Percentiles rank a stretch among this genome's conserved stretches.
Conservation (phyloP, 1,140 invertebrate species). For the Choristoneura fumiferana region DNA sequence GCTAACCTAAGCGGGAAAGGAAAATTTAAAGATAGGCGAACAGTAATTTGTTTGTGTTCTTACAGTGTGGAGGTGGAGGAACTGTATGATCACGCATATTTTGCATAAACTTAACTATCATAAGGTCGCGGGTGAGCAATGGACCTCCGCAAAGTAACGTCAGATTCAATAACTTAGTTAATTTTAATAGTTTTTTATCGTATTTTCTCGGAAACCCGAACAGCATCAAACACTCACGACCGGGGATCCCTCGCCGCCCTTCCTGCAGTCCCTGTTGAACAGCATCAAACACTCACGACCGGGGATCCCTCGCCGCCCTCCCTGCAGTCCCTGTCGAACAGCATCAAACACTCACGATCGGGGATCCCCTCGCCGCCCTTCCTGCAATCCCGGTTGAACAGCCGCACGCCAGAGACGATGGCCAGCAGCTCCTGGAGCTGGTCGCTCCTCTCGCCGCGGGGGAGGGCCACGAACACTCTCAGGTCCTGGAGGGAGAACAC, state of each 20-base stretch:
- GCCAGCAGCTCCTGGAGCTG: slow-evolving; percentile 79
- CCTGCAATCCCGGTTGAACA: slow-evolving; percentile 84
- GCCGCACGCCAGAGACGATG: slow-evolving; percentile 81
- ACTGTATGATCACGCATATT: too few species aligned
- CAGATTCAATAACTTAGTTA: too few species aligned
- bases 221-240: too few species aligned
- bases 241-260: slow-evolving; percentile 82
- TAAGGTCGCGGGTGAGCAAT: too few species aligned
- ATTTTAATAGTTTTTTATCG: too few species aligned
- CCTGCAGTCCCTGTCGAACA: slow-evolving; percentile 82
- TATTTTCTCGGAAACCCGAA: too few species aligned
- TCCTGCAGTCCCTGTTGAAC: slow-evolving; percentile 84
- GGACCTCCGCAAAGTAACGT: too few species aligned
- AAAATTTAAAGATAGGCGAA: too few species aligned
- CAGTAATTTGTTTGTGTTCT: too few species aligned
- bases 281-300: slow-evolving; percentile 83
- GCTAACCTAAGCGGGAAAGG: too few species aligned
- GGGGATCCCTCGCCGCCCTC: slow-evolving; percentile 82
- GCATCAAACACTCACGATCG: slow-evolving; percentile 82
- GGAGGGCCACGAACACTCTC: slow-evolving; percentile 80
- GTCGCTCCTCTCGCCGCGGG: slow-evolving; percentile 75
- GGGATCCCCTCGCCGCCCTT: slow-evolving; percentile 83
- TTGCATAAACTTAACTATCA: too few species aligned
- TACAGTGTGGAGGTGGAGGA: too few species aligned
- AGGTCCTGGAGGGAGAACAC: slow-evolving; percentile 85